Base-by-base conservation (phyloP, 2,888 invertebrate species). In the Heteromurus nitidus region DNA sequence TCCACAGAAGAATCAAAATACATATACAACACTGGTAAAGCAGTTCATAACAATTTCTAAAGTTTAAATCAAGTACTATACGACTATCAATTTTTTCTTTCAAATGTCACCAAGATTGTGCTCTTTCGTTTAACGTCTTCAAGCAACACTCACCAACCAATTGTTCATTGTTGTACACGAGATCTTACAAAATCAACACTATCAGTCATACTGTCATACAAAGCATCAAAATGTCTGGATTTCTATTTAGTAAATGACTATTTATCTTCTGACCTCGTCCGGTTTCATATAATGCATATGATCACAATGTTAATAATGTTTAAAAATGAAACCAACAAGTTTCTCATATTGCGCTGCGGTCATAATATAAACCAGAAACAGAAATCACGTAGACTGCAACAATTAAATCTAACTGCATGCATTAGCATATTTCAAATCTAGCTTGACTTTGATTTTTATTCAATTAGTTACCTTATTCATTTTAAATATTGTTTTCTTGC, bases 1-100 rank as follows among this genome's bases (percentile, higher is more conserved):
- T 13, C 47, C 11, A 47, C 47, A 47, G 47, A 47, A n/a, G n/a
- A n/a, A n/a, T n/a, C n/a, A n/a, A n/a, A n/a, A n/a, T 47, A 3
- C 36, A 36, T 9, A 36, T 36, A 36, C 13, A 36, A 36, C 13
- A 47, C 11, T 5, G 22, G 53, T 53, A 53, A 53, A 53, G 20
- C 22, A 53, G n/a, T 53, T n/a, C n/a, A n/a, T n/a, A n/a, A 16
- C 9, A 53, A 22, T 53, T n/a, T 53, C 53, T 53, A 22, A 16
- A n/a, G 24, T 53, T 53, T 53, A 53, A 53, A 53, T 53, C 53
- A 53, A 53, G 53, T 53, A 53, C 53, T 53, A 53, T 13, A 53
- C 53, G 53, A 53, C 53, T 53, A 22, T 53, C 22, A 3, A 53
- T n/a, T 53, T 7, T 55, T 26, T 24, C 13, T 7, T 7, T 20